Evolutionary conservation across 1,140 invertebrate species (phyloP).

Genomic region (Drosophila mayri): DNA sequence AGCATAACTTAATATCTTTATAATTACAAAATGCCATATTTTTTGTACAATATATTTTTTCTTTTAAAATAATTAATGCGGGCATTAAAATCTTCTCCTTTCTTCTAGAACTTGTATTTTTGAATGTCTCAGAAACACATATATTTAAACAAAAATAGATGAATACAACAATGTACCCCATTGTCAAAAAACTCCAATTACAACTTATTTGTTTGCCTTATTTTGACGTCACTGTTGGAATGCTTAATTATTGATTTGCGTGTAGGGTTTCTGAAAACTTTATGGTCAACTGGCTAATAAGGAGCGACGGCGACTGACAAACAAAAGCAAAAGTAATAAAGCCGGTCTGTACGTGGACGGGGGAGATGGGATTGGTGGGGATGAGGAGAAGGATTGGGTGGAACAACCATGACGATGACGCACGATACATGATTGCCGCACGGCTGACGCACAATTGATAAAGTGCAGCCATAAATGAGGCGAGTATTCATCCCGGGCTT

Average conservation of each 20-base stretch:
- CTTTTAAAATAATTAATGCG: not conserved
- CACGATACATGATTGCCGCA: constrained; percentile 46
- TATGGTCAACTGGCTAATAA: constrained; percentile 71
- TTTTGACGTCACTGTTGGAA: constrained; percentile 43
- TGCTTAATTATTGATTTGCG: constrained; percentile 60
- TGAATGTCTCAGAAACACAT: not conserved
- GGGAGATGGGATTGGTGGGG: not conserved
- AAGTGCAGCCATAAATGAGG: constrained; percentile 64
- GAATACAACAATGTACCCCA: not conserved
- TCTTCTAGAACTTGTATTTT: not conserved
- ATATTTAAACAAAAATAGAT: not conserved
- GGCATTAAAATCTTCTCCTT: not conserved
- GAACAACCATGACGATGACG: constrained; percentile 52
- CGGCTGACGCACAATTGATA: constrained; percentile 68
- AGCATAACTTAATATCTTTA: not conserved
- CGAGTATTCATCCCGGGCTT: constrained; percentile 20
- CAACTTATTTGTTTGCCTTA: constrained; percentile 3
- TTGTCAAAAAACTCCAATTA: not conserved
- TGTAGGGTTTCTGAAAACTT: constrained; percentile 56
- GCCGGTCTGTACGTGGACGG: constrained; percentile 10
- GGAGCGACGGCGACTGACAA: constrained; percentile 21
- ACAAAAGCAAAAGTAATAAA: constrained; percentile 62
- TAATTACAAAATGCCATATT: too few relatives aligned
- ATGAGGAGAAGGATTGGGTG: constrained; percentile 12
- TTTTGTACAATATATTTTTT: too few relatives aligned